Evolutionary conservation across 2,797 vertebrate species (phyloP).

Genomic region (Crypturellus tataupa): DNA sequence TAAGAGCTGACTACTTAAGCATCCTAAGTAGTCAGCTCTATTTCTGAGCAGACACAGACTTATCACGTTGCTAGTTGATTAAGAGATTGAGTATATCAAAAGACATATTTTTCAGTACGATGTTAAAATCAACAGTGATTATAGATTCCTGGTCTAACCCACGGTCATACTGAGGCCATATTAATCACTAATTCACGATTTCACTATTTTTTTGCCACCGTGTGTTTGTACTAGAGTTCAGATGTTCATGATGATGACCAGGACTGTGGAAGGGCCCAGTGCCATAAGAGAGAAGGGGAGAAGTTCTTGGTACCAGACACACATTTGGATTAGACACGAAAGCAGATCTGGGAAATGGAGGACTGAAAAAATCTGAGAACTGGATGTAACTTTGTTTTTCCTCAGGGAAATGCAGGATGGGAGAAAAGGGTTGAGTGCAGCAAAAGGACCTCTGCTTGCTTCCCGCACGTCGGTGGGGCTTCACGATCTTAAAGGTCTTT

Average conservation of each 20-base stretch:
- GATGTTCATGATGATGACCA: fast-evolving
- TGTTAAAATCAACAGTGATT: background rate
- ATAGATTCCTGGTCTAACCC: background rate
- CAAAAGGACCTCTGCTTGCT: background rate
- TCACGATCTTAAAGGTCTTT: too few species aligned
- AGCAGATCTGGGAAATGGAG: background rate
- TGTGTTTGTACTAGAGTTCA: background rate
- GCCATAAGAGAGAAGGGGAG: background rate
- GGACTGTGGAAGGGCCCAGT: background rate
- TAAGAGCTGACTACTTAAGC: too few species aligned
- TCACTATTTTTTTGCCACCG: background rate
- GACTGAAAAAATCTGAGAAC: background rate
- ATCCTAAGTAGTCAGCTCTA: background rate
- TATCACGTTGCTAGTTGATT: background rate
- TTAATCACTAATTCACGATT: background rate
- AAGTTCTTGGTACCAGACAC: background rate
- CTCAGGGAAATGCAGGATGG: background rate
- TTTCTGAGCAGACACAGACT: background rate
- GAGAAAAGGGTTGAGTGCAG: background rate
- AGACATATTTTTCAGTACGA: background rate
- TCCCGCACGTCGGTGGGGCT: too few species aligned
- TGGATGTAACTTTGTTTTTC: background rate
- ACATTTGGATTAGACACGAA: background rate
- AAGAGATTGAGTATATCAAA: background rate
- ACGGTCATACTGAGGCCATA: fast-evolving